Base-by-base conservation (phyloP, 2,888 invertebrate genomes). In the Lamproptera curius region DNA sequence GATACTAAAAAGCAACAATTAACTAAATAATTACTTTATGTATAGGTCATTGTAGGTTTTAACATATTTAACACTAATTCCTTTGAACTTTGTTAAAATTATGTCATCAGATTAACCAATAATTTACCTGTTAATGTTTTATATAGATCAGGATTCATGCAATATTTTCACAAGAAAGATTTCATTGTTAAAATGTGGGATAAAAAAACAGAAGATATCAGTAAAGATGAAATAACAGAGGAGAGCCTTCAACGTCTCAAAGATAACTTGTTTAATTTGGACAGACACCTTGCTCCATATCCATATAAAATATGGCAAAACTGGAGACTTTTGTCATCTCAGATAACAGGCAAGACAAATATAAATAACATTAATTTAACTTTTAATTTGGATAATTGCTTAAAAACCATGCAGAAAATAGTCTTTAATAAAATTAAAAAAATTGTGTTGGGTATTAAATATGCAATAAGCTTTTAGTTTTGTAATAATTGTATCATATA, bases 161-260 rank as follows among this genome's bases (percentile, higher is more conserved):
- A 97, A 70, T 91, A 91, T 66, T 98, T 99, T 69, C 89, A 92
- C 57, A 90, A 91, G 57, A 90, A 91, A 51, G 97, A 98, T 80
- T 90, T 98, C 55, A 68, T 98, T 1, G 94, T 97, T 0, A 94
- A 92, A 65, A 94, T 93, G 73, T 99, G 98, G 97, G 94, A 98
- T 72, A 83, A 88, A 46, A 80, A 89, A 14, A 82, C 86, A 2
- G 98, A 98, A 81, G 94, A 95, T 66, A 87, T 96, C 11, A 88
- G 91, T 55, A 82, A 80, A 3, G 90, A 91, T 68, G 90, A 88
- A 56, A 89, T 94, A 3, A 84, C 90, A 11, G 91, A 93, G 35
- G 90, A 91, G 51, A 92, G 93, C 57, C 73, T 93, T 5, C 82
- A 91, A 50, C 78, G 90, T 31, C 88, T 95, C 15, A 91, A 90